Evolutionary conservation across 2,888 invertebrate species (phyloP).

Genomic region (Hypolimnas misippus): DNA sequence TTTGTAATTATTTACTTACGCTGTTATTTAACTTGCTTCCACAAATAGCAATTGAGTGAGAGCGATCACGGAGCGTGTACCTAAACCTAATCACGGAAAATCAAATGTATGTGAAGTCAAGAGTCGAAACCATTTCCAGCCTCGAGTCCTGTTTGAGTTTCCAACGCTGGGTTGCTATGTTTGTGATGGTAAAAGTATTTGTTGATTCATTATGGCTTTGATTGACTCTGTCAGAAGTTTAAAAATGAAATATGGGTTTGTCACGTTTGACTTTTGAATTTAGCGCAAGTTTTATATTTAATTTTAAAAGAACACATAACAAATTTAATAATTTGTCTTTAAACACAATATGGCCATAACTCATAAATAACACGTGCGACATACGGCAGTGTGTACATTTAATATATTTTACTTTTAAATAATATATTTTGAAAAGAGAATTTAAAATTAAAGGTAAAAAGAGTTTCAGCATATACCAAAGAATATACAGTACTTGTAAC

Average conservation of each 20-base stretch:
- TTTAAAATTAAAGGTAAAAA: too few species aligned
- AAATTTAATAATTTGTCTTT: too few species aligned
- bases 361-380: too few species aligned
- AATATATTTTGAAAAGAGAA: too few species aligned
- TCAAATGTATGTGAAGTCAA: slow-evolving; percentile 54
- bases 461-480: too few species aligned
- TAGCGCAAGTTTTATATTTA: too few species aligned
- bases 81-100: slow-evolving; percentile 70
- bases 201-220: slow-evolving; percentile 26
- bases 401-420: too few species aligned
- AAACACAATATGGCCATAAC: too few species aligned
- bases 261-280: background rate
- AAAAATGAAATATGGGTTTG: background rate
- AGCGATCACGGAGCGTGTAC: slow-evolving; percentile 59
- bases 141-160: slow-evolving; percentile 29
- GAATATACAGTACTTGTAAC: too few species aligned
- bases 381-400: too few species aligned
- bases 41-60: slow-evolving; percentile 51
- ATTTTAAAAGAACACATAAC: too few species aligned
- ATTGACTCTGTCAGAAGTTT: slow-evolving; percentile 1
- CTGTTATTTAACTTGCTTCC: slow-evolving; percentile 27
- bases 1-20: slow-evolving; percentile 13
- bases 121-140: slow-evolving; percentile 40
- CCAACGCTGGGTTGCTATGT: slow-evolving; percentile 25
- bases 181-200: slow-evolving; percentile 34